Percentiles rank a stretch among this genome's conserved stretches.
phyloP scores from a whole-genome alignment of 2,888 invertebrate species.

The Oscheius onirici region DNA sequence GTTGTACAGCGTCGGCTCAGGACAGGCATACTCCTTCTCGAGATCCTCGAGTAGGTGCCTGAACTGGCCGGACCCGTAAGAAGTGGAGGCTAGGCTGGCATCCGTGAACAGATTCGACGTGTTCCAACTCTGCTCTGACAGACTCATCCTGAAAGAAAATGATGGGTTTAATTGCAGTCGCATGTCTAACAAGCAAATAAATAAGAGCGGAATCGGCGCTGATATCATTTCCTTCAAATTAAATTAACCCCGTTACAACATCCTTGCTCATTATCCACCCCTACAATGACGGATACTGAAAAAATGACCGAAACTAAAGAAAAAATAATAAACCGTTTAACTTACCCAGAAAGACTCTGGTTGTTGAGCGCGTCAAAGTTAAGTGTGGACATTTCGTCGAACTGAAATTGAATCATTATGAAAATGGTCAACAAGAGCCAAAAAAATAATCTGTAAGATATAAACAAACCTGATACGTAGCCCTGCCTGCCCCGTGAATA shows the following conservation, averaged over 20 bases:
- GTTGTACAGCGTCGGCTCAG: constrained; percentile 30
- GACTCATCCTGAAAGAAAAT: constrained; percentile 20
- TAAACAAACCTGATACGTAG: constrained; percentile 27
- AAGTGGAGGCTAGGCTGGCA: constrained; percentile 22
- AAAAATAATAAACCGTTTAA: background rate
- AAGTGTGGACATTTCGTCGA: constrained; percentile 29
- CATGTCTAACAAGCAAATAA: too few species aligned
- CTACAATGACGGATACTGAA: too few species aligned
- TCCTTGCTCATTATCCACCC: background rate
- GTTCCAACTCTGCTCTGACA: constrained; percentile 28
- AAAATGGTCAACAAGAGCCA: constrained; percentile 2
- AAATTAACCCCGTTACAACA: background rate
- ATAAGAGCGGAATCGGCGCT: too few species aligned
- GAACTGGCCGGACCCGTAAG: constrained; percentile 34
- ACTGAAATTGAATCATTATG: constrained; percentile 10
- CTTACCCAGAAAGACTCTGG: constrained; percentile 30
- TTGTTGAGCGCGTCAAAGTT: constrained; percentile 32
- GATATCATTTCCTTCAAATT: background rate
- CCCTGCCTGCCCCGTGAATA: constrained; percentile 27
- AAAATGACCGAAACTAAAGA: too few species aligned
- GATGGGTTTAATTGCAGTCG: too few species aligned
- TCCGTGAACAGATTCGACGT: constrained; percentile 29
- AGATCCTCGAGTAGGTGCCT: constrained; percentile 8
- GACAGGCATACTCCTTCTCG: constrained; percentile 16
- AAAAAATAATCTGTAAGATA: background rate